Evolutionary conservation across 2,797 vertebrate species (phyloP).

Genomic region (Sebastes vulpes): DNA sequence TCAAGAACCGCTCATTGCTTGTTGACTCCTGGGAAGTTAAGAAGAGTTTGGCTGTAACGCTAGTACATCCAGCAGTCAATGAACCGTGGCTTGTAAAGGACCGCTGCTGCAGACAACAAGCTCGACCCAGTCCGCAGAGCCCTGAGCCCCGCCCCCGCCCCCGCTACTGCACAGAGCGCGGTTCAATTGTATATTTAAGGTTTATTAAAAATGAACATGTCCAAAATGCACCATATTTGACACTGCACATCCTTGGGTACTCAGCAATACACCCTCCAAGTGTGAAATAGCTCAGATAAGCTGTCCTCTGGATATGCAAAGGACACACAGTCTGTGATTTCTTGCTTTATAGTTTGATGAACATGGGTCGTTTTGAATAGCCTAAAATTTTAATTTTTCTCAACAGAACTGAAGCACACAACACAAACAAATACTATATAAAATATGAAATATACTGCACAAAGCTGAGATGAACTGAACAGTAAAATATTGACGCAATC

Average conservation of each 20-base stretch:
- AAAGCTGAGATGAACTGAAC: not conserved
- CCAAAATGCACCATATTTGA: not conserved
- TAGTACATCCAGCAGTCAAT: not conserved
- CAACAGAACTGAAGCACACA: not conserved
- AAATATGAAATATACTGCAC: not conserved
- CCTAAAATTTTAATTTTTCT: not conserved
- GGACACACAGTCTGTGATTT: not conserved
- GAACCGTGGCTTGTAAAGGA: not conserved
- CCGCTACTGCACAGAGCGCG: fast-evolving
- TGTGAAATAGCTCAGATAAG: too few relatives aligned
- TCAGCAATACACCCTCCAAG: too few relatives aligned
- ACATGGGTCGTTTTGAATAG: not conserved
- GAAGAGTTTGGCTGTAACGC: fast-evolving
- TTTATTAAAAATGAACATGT: not conserved
- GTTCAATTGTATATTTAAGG: too few relatives aligned
- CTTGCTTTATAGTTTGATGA: not conserved
- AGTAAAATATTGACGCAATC: not conserved
- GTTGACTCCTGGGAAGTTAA: not conserved
- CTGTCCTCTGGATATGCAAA: not conserved
- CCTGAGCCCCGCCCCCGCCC: not conserved
- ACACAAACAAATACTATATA: not conserved
- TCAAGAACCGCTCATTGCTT: too few relatives aligned
- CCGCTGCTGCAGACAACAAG: not conserved
- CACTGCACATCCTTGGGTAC: too few relatives aligned
- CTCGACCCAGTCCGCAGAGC: not conserved